Evolutionary conservation across 2,797 vertebrate species (phyloP), one percentile per base, ranked within the genome.

Genomic region (Amniataba percoides): DNA sequence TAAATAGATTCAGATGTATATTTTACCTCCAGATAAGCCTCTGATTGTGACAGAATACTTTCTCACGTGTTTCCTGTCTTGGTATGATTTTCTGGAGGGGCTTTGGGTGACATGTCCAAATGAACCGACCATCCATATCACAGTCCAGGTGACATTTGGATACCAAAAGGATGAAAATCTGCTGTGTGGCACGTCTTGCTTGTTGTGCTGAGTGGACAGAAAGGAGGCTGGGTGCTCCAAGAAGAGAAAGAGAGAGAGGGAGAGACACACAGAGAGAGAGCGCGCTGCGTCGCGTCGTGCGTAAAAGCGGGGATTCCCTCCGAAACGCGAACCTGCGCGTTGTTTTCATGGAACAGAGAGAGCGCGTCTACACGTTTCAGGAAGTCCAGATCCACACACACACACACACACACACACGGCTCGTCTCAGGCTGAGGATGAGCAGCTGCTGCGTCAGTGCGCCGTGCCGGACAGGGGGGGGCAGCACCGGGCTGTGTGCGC

Each of bases 391-490:
- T 49, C 25, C 48, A 19, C 34, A 9, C 48, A 3, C 15, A 23
- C 39, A 53, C 39, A 21, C 8, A 12, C 27, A 27, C 27, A 27
- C 27, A 27, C 27, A 31, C 27, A 31, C 27, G 3, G 19, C 5
- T 3, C 27, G 5, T 15, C 57, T 53, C 21, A 0, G 25, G 16
- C 60, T n/a, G 74, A 43, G 61, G 64, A 66, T 3, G n/a, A 21
- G 49, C 34, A 3, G 8, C 34, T 16, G 48, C 49, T 60, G 75
- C 59, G 87, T 85, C 85, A 87, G 36, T 87, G 85, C 85, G 11
- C 23, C 55, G 2, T 65, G 85, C 82, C 88, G 76, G 34, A 93
- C 95, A 89, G 91, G 86, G 83, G 95, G 91, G 93, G 94, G 94
- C 95, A 95, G 95, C 90, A 95, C 52, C 77, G 88, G 60, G 70